phyloP scores from a whole-genome alignment of 2,888 invertebrate species.

The Eupithecia tripunctaria region DNA sequence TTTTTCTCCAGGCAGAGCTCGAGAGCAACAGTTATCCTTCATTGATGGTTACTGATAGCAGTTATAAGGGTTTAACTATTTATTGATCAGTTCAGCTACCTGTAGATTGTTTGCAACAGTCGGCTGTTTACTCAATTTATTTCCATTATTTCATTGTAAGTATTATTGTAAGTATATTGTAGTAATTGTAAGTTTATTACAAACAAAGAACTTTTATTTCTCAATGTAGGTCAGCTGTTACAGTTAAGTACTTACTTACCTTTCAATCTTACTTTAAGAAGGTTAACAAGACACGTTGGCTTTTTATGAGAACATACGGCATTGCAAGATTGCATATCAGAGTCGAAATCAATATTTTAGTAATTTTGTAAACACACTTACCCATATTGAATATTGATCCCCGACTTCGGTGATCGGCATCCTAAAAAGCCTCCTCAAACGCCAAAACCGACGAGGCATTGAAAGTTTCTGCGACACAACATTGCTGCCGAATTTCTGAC shows the following conservation, averaged over 20 bases:
- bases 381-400: conserved; percentile 87
- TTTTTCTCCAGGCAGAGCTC: too few species aligned
- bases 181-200: too few species aligned
- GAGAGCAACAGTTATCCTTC: too few species aligned
- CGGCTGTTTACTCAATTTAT: too few species aligned
- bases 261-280: background rate
- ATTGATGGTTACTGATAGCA: too few species aligned
- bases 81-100: too few species aligned
- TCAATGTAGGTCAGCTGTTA: conserved; percentile 21
- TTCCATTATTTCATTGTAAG: too few species aligned
- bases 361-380: conserved; percentile 59
- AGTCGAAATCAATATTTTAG: background rate
- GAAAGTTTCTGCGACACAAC: conserved; percentile 49
- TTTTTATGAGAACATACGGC: conserved; percentile 9
- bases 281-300: conserved; percentile 12
- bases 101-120: too few species aligned
- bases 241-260: background rate
- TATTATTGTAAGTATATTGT: too few species aligned
- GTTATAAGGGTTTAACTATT: too few species aligned
- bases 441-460: conserved; percentile 69
- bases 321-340: background rate
- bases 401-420: conserved; percentile 81
- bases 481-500: conserved; percentile 57
- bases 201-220: conserved; percentile 18
- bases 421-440: conserved; percentile 81